These are phyloP conservation scores for Prosapia bicincta DNA, from an alignment of 2,888 invertebrate species.

Conservation along the genomic window DNA sequence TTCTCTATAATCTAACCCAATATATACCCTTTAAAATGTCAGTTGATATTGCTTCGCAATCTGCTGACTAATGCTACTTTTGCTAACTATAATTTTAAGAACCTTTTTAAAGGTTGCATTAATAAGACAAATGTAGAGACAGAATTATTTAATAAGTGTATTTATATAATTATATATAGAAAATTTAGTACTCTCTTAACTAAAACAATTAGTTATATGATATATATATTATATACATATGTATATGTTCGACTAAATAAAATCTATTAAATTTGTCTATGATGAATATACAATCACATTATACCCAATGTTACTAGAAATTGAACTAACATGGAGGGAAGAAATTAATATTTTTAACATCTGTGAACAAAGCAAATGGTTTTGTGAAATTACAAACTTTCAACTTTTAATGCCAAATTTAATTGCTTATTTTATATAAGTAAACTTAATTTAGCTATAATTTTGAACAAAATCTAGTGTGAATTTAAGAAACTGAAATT, in stretches of 20 bases:
- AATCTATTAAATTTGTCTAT: neutral
- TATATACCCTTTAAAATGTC: neutral
- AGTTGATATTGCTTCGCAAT: neutral
- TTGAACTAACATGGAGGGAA: neutral
- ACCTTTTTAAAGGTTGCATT: neutral
- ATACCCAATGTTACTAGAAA: neutral
- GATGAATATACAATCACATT: neutral
- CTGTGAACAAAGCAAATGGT: neutral
- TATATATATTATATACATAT: neutral
- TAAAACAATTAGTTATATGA: neutral
- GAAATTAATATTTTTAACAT: too few species aligned
- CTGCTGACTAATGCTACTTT: neutral
- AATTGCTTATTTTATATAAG: too few species aligned
- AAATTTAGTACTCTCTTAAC: neutral
- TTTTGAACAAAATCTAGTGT: too few species aligned
- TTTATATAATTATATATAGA: neutral
- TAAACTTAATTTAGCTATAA: too few species aligned
- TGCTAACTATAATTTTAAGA: neutral
- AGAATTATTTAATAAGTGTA: neutral
- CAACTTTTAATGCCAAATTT: too few species aligned
- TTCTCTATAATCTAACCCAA: neutral
- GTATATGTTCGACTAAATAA: neutral
- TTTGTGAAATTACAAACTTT: constrained; percentile 1
- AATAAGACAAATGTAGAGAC: neutral
- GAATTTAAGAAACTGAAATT: too few species aligned